Base-by-base conservation (phyloP, 1,140 invertebrate genomes). In the Rhopalosiphum padi region DNA sequence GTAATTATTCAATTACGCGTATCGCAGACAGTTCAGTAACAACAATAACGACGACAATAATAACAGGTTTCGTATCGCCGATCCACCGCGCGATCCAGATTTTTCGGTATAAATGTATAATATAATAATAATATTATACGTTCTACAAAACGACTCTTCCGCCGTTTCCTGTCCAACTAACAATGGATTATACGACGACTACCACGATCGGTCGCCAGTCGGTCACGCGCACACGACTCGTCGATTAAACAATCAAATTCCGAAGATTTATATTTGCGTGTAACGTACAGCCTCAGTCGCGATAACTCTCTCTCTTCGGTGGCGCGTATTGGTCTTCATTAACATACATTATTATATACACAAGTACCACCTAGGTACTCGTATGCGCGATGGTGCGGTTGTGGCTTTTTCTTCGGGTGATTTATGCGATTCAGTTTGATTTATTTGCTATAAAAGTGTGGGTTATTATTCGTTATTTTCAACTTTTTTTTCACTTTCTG, bases 231-330 rank as follows among this genome's bases (percentile, higher is more conserved):
- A 68, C 89, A 90, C 89, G 55, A 90, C 37, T 68, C 25, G 53
- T 43, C 53, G 89, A 90, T 90, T 90, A 90, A 90, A 90, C 37
- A 68, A 90, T 68, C 53, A 68, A 89, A 89, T 89, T 9, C 41
- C 37, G 89, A 90, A 68, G 89, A 90, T 90, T 90, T 90, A 90
- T 90, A 68, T 77, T 77, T 30, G 60, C 30, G 18, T 77, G 11
- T n/a, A 68, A 77, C 5, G 51, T n/a, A 23, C 51, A 35, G 43
- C 23, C 41, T 2, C 2, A 41, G 23, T 23, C 22, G 48, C 41
- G 8, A 51, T 41, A 30, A 60, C 89, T 90, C 89, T 90, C 89
- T 90, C 53, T 90, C 89, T 43, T 90, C 6, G 53, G 53, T 68
- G 53, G 53, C 88, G 53, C 88, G 30, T 43, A 43, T 90, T 53